Base-by-base conservation (phyloP, 2,888 invertebrate genomes). In the Rhingia campestris region DNA sequence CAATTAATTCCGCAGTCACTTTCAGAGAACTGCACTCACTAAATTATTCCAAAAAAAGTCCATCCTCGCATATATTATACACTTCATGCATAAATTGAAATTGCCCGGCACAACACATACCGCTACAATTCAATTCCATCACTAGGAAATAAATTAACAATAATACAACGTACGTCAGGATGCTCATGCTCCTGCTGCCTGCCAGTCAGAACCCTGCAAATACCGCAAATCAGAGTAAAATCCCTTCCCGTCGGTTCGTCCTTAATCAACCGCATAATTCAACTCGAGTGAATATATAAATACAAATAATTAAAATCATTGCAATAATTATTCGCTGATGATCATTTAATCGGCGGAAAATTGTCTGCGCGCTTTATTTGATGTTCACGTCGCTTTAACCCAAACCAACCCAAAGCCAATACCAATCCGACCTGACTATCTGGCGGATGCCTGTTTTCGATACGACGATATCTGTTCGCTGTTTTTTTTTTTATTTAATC, bases 191-290 rank as follows among this genome's bases (percentile, higher is more conserved):
- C 51, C 51, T 12, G 33, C 9, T 61, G 22, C 30, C 22, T 37
- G 14, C 22, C 12, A 6, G 39, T 39, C 9, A n/a, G 45, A 32
- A 9, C 49, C 5, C n/a, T 47, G 59, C 47, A 41, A 41, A 53
- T 9, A 79, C 82, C 82, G 82, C 82, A 77, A 82, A 77, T 77
- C 82, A 82, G 73, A 69, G 47, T 47, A 58, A 69, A 82, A 82
- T 77, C 63, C 58, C 69, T 73, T 69, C 61, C 77, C 64, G 58
- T 64, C 53, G 63, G 64, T 64, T 63, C 67, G 51, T 45, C 77
- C 69, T 82, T 82, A 82, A 77, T 82, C 82, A 82, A 79, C 82
- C 82, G 73, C 82, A 77, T 82, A 77, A 82, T 82, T 69, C 37
- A 73, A 58, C 12, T 54, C 77, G 73, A 73, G 53, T 69, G 70